Evolutionary conservation across 2,113 vertebrate genomes (phyloP), one percentile per base, ranked within the genome.

Genomic region (Phalacrocorax pelagicus): DNA sequence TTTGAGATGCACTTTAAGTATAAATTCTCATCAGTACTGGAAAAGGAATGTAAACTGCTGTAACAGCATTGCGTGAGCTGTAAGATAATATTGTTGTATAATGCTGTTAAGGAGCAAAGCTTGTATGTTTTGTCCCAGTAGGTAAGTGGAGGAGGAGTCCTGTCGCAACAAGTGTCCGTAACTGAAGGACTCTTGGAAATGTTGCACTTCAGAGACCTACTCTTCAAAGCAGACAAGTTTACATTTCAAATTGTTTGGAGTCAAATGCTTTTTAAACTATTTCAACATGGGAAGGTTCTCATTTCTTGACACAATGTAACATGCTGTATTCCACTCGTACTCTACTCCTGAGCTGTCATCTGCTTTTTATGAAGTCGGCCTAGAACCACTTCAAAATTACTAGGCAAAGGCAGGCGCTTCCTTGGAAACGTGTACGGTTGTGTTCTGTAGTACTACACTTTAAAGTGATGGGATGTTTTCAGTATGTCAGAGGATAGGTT

Each of bases 1-100:
- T 94, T 93, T 90, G 94, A 96, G 27, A 81, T 93, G 96, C 96
- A 97, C 96, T 97, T 97, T 97, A 95, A 81, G 84, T 81, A 81
- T 10, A 84, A 86, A 91, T 77, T 83, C 58, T 94, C 18, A 27
- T 66, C 77, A 74, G 38, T 93, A 73, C 46, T 96, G 81, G 42
- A 83, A 82, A 73, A 87, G 55, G 79, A 92, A 92, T 93, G 86
- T 96, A 89, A 92, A 94, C 86, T 91, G 69, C 44, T 95, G 44
- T 77, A 82, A 80, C 23, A 20, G 59, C 18, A 36, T 90, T 22
- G 15, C 14, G 24, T 79, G 73, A 27, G 38, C 71, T 91, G 34
- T 75, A 85, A 69, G 44, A 75, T 89, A 89, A 57, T 23, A 20
- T 75, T 62, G 15, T 0, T 87, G 34, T 75, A 20, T 55, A 46